Percentiles rank a stretch among this genome's conserved stretches.
phyloP scores from a whole-genome alignment of 1,140 invertebrate species.

The Sipha flava region DNA sequence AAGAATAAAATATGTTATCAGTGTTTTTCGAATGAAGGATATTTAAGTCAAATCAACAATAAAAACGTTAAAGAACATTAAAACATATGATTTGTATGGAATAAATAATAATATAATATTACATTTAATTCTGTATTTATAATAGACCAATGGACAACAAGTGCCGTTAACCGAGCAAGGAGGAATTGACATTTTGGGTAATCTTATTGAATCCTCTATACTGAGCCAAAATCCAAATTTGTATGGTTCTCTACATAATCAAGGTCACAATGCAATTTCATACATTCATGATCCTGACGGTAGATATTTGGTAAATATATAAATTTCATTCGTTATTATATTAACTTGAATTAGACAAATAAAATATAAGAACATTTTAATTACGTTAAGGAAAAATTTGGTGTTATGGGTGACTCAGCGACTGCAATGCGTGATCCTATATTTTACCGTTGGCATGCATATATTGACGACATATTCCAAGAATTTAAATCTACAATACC shows the following conservation, averaged over 20 bases:
- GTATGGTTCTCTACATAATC: constrained; percentile 67
- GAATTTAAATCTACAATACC: constrained; percentile 63
- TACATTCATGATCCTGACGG: constrained; percentile 64
- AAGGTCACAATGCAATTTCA: constrained; percentile 58
- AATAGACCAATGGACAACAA: constrained; percentile 37
- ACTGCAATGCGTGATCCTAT: constrained; percentile 74
- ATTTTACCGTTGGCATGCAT: constrained; percentile 77
- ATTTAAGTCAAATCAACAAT: no score
- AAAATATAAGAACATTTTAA: background rate
- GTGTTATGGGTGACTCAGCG: constrained; percentile 61
- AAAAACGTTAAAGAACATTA: no score
- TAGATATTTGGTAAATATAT: constrained; percentile 53
- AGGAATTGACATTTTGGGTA: constrained; percentile 72
- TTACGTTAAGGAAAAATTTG: constrained; percentile 50
- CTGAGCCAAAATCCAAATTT: constrained; percentile 57
- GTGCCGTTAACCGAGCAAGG: constrained; percentile 53
- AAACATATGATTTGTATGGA: no score
- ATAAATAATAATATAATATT: no score
- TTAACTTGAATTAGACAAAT: background rate
- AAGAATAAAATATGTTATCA: no score
- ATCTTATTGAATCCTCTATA: constrained; percentile 65
- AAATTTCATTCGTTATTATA: background rate
- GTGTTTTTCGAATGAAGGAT: no score
- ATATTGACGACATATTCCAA: constrained; percentile 68
- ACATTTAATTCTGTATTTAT: background rate